phyloP scores from a whole-genome alignment of 2,113 vertebrate species.

The Gorsachius goisagi region DNA sequence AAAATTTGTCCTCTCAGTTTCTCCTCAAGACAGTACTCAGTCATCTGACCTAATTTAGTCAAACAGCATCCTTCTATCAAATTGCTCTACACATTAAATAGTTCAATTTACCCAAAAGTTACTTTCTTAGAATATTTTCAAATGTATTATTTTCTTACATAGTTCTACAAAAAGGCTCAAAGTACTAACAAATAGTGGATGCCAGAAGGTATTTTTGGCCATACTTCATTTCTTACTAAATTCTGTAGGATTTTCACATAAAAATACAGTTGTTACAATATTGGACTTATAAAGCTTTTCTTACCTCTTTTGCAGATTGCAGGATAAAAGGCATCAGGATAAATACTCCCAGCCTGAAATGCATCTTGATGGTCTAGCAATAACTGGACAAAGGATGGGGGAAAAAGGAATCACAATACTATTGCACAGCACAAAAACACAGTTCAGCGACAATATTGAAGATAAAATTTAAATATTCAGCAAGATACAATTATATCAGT shows the following conservation, averaged over 20 bases:
- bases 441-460: neutral
- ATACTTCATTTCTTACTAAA: neutral
- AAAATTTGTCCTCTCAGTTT: neutral
- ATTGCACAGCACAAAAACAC: neutral
- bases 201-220: neutral
- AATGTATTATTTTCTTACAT: neutral
- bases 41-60: neutral
- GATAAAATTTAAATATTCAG: neutral
- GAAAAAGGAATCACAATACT: neutral
- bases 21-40: neutral
- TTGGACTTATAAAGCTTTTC: neutral
- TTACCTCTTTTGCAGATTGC: constrained; percentile 74
- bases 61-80: neutral
- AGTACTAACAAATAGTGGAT: neutral
- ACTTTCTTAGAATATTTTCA: neutral
- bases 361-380: constrained; percentile 76
- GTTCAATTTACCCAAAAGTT: neutral
- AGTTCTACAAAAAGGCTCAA: neutral
- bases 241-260: neutral
- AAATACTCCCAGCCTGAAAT: constrained; percentile 77
- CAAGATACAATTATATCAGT: neutral
- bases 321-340: constrained; percentile 79
- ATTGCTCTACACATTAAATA: neutral
- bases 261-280: neutral
- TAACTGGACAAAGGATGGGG: constrained; percentile 49